These are phyloP conservation scores for Coremacera marginata DNA, from an alignment of 2,888 invertebrate species.

Conservation along the genomic window DNA sequence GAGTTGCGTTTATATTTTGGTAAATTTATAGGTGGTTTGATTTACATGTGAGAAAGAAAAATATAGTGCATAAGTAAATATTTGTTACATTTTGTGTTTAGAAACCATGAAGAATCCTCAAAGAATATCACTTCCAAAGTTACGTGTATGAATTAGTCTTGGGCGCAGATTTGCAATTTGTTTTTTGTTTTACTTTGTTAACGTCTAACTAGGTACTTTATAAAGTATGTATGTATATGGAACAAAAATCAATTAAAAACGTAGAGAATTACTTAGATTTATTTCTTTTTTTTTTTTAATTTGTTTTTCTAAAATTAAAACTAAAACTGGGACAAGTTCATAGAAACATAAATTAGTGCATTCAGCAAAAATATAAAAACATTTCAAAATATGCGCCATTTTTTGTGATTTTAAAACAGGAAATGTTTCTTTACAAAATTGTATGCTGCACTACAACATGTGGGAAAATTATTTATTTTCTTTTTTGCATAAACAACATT, in stretches of 20 bases:
- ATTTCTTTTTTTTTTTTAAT: background rate
- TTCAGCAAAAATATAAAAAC: too few relatives aligned
- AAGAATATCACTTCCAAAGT: background rate
- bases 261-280: slow-evolving; percentile 22
- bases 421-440: too few relatives aligned
- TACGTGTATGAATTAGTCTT: background rate
- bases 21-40: slow-evolving; percentile 17
- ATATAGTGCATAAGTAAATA: background rate
- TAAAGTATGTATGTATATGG: background rate
- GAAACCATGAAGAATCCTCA: background rate
- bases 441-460: too few relatives aligned
- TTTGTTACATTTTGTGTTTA: background rate
- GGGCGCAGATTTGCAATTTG: background rate
- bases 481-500: too few relatives aligned
- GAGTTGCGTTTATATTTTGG: background rate
- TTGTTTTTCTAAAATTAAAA: slow-evolving; percentile 3
- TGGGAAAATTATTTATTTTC: too few relatives aligned
- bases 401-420: too few relatives aligned
- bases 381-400: too few relatives aligned
- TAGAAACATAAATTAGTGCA: slow-evolving; percentile 1
- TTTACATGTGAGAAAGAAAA: background rate
- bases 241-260: background rate
- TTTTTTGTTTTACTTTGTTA: background rate
- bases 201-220: background rate
- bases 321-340: background rate